A percentile compares a stretch with the other conserved stretches of the same genome.
Evolutionary conservation across 2,113 vertebrate species (phyloP).

Genomic region (Lipotes vexillifer): DNA sequence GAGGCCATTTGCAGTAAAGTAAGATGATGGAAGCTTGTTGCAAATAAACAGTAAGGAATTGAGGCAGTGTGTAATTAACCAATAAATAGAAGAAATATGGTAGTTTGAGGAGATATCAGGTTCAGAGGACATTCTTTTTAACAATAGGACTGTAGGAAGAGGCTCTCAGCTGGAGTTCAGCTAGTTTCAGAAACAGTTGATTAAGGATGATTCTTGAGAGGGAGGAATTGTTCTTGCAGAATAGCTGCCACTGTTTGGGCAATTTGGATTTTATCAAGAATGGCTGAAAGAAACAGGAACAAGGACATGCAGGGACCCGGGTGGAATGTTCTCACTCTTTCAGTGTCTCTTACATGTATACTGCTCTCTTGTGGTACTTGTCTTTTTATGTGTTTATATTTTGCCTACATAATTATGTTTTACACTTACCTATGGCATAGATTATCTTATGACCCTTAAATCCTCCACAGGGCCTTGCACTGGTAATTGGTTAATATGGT

Average conservation of each 20-base stretch:
- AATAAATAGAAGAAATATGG: background rate
- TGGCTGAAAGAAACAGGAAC: background rate
- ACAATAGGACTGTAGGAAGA: background rate
- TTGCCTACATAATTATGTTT: slow-evolving; percentile 28
- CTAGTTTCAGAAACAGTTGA: slow-evolving; percentile 12
- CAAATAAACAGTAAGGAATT: background rate
- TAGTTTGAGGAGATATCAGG: background rate
- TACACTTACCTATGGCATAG: background rate
- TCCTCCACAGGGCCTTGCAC: background rate
- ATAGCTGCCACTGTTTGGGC: background rate
- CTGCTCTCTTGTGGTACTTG: background rate
- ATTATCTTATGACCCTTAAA: slow-evolving; percentile 13
- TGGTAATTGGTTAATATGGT: slow-evolving; percentile 7
- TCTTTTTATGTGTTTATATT: slow-evolving; percentile 20
- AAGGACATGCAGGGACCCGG: background rate
- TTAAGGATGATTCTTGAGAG: background rate
- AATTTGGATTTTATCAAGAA: slow-evolving; percentile 25
- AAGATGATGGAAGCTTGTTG: background rate
- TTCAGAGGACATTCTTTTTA: background rate
- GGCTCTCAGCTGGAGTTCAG: background rate
- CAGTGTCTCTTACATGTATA: background rate
- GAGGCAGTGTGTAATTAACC: background rate
- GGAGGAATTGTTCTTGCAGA: slow-evolving; percentile 3
- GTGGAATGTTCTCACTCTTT: background rate
- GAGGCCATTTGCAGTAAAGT: background rate